phyloP scores from a whole-genome alignment of 2,888 invertebrate species.

The Luperina nickerlii region DNA sequence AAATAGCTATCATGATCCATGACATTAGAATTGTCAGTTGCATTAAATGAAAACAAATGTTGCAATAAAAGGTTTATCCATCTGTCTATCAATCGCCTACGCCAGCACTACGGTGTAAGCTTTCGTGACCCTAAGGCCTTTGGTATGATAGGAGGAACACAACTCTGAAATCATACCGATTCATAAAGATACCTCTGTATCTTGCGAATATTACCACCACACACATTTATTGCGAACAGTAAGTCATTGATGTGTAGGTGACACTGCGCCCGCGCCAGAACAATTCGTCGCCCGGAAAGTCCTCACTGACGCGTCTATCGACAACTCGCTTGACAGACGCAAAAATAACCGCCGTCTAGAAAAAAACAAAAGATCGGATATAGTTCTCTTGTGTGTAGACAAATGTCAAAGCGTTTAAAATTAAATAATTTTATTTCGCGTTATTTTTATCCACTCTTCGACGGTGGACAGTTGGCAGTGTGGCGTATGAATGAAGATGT shows the following conservation, averaged over 20 bases:
- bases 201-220: background rate
- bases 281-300: conserved; percentile 71
- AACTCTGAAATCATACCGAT: background rate
- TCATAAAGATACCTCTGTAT: background rate
- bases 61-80: background rate
- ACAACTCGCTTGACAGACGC: conserved; percentile 76
- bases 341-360: conserved; percentile 77
- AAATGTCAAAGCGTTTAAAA: conserved; percentile 78
- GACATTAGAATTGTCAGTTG: background rate
- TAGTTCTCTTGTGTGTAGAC: conserved; percentile 78
- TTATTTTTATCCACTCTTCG: conserved; percentile 63
- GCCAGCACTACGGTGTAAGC: background rate
- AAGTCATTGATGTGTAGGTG: conserved; percentile 36
- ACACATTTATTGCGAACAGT: background rate
- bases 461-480: conserved; percentile 22
- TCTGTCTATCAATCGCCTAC: background rate
- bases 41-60: background rate
- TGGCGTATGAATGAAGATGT: conserved; percentile 48
- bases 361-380: conserved; percentile 81
- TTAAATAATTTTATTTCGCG: conserved; percentile 69
- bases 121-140: background rate
- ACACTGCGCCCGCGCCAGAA: conserved; percentile 45
- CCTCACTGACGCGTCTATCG: conserved; percentile 80
- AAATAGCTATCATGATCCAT: background rate
- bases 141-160: background rate